Evolutionary conservation across 2,113 vertebrate genomes (phyloP), one percentile per base, ranked within the genome.

Genomic region (Catharus bicknelli): DNA sequence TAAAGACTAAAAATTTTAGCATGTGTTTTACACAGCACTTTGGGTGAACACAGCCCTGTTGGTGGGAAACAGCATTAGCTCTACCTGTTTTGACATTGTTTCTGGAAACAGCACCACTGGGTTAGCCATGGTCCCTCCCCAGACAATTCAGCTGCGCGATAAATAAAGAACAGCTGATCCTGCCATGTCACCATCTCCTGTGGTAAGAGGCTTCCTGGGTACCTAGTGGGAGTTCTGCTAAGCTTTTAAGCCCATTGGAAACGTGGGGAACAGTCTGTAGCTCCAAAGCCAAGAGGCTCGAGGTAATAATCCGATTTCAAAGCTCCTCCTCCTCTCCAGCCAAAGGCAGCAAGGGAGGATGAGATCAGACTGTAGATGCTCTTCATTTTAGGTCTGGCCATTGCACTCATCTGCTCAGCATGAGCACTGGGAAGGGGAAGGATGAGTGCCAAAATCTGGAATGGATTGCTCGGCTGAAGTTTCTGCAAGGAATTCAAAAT

Each of bases 101-200:
- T 94, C 78, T 83, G 78, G 90, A 86, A 96, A 95, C 85, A 94
- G 40, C 88, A 88, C 40, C 76, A 63, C 61, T 0, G 0, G 72
- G 90, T 86, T 73, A 68, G 51, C 32, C 3, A 22, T 14, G 76
- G 74, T 90, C 69, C 74, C 82, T 93, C 91, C 80, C 83, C 68
- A 87, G 90, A 83, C 20, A 21, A 90, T 89, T 90, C 64, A 16
- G 83, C 87, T 80, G 43, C 62, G 48, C 0, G 78, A 97, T 94
- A 95, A 97, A 96, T 95, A 97, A 96, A 95, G 95, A 96, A 96
- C 95, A 96, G 96, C 95, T 97, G 95, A 97, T 97, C 95, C 94
- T 92, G 94, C 91, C 84, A 0, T 97, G 94, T 91, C 93, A 91
- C 95, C 91, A 94, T 94, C 92, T 95, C 95, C 90, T 64, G 87